phyloP scores from a whole-genome alignment of 2,888 invertebrate species.

The Heliconius erato region DNA sequence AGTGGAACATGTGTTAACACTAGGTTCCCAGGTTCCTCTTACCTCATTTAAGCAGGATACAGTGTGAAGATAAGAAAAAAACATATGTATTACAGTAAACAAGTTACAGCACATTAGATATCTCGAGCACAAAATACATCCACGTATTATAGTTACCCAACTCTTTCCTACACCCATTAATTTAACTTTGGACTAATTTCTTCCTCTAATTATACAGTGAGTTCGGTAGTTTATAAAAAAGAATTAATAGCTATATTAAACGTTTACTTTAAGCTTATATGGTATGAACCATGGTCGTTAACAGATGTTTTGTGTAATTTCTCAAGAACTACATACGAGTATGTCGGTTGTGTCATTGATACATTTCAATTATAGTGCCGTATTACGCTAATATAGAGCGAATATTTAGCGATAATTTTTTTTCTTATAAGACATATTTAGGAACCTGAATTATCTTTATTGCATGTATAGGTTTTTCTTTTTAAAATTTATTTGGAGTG shows the following conservation, averaged over 20 bases:
- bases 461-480: too few relatives aligned
- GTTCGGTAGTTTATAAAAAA: not conserved
- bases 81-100: not conserved
- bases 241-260: constrained; percentile 22
- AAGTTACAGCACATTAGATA: not conserved
- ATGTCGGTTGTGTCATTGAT: constrained; percentile 40
- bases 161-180: constrained; percentile 7
- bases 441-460: not conserved
- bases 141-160: constrained; percentile 13
- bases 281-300: constrained; percentile 38
- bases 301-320: constrained; percentile 39
- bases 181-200: constrained; percentile 13
- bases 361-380: constrained; percentile 22
- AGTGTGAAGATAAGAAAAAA: too few relatives aligned
- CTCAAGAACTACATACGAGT: constrained; percentile 15
- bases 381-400: constrained; percentile 22
- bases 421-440: not conserved
- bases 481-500: too few relatives aligned
- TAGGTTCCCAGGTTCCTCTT: too few relatives aligned
- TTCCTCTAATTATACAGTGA: constrained; percentile 13
- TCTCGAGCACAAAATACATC: not conserved
- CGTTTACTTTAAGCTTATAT: constrained; percentile 15
- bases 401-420: not conserved
- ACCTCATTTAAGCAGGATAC: too few relatives aligned
- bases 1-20: too few relatives aligned